A percentile compares a stretch with the other conserved stretches of the same genome.
phyloP scores from a whole-genome alignment of 2,888 invertebrate species.

The Abscondita cerata region DNA sequence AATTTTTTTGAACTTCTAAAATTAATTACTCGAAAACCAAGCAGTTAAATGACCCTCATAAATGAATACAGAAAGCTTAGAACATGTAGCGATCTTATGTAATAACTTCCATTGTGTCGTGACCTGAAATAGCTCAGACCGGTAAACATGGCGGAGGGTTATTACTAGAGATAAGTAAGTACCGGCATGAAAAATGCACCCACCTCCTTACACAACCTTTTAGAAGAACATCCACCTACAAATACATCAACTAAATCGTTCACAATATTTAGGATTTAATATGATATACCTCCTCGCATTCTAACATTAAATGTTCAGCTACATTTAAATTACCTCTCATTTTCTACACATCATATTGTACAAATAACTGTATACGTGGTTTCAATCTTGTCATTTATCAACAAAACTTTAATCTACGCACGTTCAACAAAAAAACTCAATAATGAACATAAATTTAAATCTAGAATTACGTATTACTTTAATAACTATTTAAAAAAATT shows the following conservation, averaged over 20 bases:
- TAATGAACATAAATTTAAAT: too few relatives aligned
- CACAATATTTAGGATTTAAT: slow-evolving; percentile 7
- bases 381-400: too few relatives aligned
- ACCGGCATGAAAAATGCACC: slow-evolving; percentile 45
- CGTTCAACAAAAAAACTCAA: too few relatives aligned
- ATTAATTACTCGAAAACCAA: too few relatives aligned
- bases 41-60: too few relatives aligned
- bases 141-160: slow-evolving; percentile 41
- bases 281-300: slow-evolving; percentile 4
- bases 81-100: slow-evolving; percentile 46
- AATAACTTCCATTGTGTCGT: slow-evolving; percentile 51
- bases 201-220: slow-evolving; percentile 26
- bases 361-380: too few relatives aligned
- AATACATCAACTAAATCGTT: slow-evolving; percentile 19
- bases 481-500: too few relatives aligned
- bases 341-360: background rate
- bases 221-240: slow-evolving; percentile 30
- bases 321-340: background rate
- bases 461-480: too few relatives aligned
- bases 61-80: too few relatives aligned
- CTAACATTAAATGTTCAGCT: background rate
- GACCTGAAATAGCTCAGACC: slow-evolving; percentile 50
- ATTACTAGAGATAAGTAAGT: slow-evolving; percentile 44
- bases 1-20: too few relatives aligned
- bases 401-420: too few relatives aligned